phyloP scores from a whole-genome alignment of 2,888 invertebrate genomes.

The Dioctria linearis region DNA sequence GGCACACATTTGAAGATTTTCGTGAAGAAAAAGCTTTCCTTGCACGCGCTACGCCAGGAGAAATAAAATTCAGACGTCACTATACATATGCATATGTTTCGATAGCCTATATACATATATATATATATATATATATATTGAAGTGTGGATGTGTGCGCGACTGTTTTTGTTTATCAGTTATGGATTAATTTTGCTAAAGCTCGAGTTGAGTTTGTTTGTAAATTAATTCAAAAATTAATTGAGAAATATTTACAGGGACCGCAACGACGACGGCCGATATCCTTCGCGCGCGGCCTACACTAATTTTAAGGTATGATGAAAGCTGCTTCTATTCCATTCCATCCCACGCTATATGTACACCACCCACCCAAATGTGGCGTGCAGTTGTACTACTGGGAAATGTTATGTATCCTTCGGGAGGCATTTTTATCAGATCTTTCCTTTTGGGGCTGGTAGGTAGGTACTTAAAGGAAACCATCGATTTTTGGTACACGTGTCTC shows the following conservation, averaged over 20 bases:
- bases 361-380: neutral
- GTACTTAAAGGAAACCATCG: neutral
- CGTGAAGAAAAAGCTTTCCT: neutral
- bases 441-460: neutral
- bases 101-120: neutral
- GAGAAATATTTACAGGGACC: neutral
- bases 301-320: too few species aligned
- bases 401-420: neutral
- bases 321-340: too few species aligned
- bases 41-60: neutral
- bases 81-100: too few species aligned
- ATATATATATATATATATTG: neutral
- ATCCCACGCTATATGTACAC: neutral
- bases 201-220: neutral
- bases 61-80: too few species aligned
- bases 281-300: too few species aligned
- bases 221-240: too few species aligned
- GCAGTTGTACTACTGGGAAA: constrained; percentile 6
- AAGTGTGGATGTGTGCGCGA: neutral
- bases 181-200: neutral
- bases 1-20: neutral
- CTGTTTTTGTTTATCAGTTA: neutral
- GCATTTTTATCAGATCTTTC: neutral
- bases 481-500: constrained; percentile 6
- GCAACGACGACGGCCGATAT: neutral